Percentiles rank a stretch among this genome's conserved stretches.
Conservation (phyloP, 1,140 invertebrate species). For the Heliconius himera region DNA sequence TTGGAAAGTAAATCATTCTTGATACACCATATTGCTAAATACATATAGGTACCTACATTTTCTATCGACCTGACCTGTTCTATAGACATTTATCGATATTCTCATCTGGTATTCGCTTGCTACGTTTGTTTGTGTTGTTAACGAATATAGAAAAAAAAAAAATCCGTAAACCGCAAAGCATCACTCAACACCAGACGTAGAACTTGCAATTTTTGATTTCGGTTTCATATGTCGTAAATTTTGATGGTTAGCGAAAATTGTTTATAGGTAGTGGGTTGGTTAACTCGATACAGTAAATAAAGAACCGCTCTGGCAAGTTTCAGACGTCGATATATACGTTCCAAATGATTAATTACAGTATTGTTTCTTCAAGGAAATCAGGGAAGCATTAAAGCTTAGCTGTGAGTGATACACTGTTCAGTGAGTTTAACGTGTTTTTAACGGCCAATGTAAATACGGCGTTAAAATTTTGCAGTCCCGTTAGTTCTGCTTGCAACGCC, state of each 20-base stretch:
- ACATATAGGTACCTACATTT: background rate
- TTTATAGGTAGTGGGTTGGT: constrained; percentile 60
- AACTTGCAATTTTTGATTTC: constrained; percentile 49
- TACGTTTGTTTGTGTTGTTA: constrained; percentile 25
- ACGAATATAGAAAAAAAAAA: constrained; percentile 19
- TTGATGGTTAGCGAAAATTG: constrained; percentile 58
- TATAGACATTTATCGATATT: background rate
- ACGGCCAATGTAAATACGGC: constrained; percentile 59
- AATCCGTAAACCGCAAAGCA: constrained; percentile 44
- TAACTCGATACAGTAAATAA: constrained; percentile 63
- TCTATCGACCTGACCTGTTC: background rate
- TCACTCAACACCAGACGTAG: constrained; percentile 42
- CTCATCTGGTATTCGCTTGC: constrained; percentile 1
- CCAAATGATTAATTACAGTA: constrained; percentile 66
- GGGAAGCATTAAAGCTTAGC: constrained; percentile 33
- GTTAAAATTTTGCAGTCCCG: constrained; percentile 65
- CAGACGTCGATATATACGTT: constrained; percentile 64
- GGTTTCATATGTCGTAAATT: constrained; percentile 55
- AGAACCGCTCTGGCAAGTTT: constrained; percentile 65
- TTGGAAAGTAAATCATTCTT: background rate
- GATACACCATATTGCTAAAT: background rate
- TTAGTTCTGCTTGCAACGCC: constrained; percentile 13
- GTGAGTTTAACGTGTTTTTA: constrained; percentile 62
- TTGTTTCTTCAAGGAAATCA: constrained; percentile 53
- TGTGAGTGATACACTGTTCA: constrained; percentile 52